A percentile compares a stretch with the other conserved stretches of the same genome.
phyloP scores from a whole-genome alignment of 2,113 vertebrate species.

The Alosa alosa region DNA sequence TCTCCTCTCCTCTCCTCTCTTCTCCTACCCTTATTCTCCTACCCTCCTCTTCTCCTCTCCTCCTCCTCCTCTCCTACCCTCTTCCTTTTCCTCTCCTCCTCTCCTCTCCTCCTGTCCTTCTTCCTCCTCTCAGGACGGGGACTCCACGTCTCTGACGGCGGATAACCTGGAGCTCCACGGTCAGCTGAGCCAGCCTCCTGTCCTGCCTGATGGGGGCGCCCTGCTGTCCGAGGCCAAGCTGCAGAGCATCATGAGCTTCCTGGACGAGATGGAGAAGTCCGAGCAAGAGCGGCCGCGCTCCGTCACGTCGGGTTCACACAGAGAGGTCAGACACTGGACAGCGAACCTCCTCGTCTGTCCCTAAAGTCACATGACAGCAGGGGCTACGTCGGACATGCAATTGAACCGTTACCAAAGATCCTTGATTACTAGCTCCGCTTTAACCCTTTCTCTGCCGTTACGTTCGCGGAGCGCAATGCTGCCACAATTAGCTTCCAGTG shows the following conservation, averaged over 20 bases:
- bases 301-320: slow-evolving; percentile 71
- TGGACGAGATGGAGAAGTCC: slow-evolving; percentile 92
- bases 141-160: slow-evolving; percentile 81
- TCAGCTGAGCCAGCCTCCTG: slow-evolving; percentile 69
- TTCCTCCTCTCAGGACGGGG: slow-evolving; percentile 68
- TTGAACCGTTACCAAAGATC: too few species aligned
- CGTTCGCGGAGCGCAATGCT: too few species aligned
- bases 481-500: too few species aligned
- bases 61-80: too few species aligned
- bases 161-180: slow-evolving; percentile 89
- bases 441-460: too few species aligned
- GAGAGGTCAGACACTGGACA: slow-evolving; percentile 68
- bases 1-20: too few species aligned
- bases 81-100: background rate
- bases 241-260: slow-evolving; percentile 91
- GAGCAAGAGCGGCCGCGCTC: slow-evolving; percentile 82
- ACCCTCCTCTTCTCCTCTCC: too few species aligned
- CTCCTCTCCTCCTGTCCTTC: background rate
- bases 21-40: background rate
- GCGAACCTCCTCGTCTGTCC: background rate
- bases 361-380: too few species aligned
- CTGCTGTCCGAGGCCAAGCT: slow-evolving; percentile 92
- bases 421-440: too few species aligned
- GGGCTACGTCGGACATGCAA: too few species aligned
- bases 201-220: slow-evolving; percentile 71